Evolutionary conservation across 2,113 vertebrate species (phyloP).

Genomic region (Oreochromis tanganicae): DNA sequence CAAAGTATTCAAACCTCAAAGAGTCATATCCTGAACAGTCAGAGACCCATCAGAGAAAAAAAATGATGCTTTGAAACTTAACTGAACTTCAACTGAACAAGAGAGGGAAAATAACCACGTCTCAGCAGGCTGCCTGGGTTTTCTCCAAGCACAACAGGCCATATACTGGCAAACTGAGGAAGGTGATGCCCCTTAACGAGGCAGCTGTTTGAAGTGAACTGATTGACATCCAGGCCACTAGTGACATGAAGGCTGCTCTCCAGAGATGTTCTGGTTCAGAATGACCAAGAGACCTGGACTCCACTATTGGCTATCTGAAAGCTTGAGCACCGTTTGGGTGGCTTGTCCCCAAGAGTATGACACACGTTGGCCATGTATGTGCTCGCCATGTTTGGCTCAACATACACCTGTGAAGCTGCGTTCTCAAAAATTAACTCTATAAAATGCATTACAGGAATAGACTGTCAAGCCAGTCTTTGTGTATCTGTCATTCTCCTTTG

Average conservation of each 20-base stretch:
- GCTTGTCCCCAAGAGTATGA: not conserved
- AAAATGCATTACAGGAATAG: not conserved
- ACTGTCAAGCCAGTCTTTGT: not conserved
- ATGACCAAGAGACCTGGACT: not conserved
- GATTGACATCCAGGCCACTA: not conserved
- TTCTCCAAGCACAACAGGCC: not conserved
- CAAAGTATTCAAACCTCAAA: not conserved
- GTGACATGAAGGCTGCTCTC: not conserved
- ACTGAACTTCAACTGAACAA: not conserved
- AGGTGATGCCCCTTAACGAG: not conserved
- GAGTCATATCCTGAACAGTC: accelerated
- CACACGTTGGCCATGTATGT: accelerated
- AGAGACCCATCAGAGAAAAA: not conserved
- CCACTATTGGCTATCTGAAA: not conserved
- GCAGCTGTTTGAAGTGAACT: not conserved
- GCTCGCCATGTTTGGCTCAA: not conserved
- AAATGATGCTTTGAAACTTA: not conserved
- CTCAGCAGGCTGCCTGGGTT: not conserved
- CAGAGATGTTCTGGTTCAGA: not conserved
- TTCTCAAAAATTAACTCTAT: not conserved
- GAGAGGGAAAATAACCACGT: not conserved
- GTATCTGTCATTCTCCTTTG: accelerated
- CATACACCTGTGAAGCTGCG: not conserved
- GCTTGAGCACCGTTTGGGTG: not conserved
- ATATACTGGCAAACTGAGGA: not conserved